A percentile compares a stretch with the other conserved stretches of the same genome.
phyloP scores from a whole-genome alignment of 2,888 invertebrate genomes.

The Smittia sp. region DNA sequence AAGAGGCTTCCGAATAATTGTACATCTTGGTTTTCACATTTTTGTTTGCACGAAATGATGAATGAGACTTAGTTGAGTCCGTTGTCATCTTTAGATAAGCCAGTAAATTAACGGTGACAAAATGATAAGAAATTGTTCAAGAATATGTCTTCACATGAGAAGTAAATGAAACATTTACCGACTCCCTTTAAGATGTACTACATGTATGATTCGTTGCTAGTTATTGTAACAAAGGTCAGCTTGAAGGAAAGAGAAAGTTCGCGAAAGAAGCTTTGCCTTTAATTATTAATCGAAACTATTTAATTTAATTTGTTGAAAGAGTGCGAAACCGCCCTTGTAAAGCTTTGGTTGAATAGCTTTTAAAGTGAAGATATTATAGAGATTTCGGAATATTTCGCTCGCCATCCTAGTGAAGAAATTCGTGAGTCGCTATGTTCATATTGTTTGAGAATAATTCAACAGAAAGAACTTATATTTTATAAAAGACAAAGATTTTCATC shows the following conservation, averaged over 20 bases:
- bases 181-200: not conserved
- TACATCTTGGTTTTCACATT: no score
- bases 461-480: conserved; percentile 20
- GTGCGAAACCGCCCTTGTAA: not conserved
- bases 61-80: no score
- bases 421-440: not conserved
- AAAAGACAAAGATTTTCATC: conserved; percentile 16
- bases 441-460: not conserved
- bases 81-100: no score
- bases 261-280: not conserved
- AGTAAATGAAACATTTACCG: not conserved
- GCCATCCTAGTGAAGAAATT: not conserved
- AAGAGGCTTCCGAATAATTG: no score
- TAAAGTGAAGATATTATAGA: not conserved
- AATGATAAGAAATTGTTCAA: not conserved
- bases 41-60: no score
- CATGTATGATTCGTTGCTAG: conserved; percentile 16
- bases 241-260: not conserved
- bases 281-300: not conserved
- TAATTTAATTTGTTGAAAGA: not conserved
- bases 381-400: not conserved
- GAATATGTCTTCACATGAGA: not conserved
- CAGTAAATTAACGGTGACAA: no score
- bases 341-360: conserved; percentile 29
- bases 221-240: not conserved